Conservation (phyloP, 2,797 vertebrate species). For the Sebastolobus alascanus region DNA sequence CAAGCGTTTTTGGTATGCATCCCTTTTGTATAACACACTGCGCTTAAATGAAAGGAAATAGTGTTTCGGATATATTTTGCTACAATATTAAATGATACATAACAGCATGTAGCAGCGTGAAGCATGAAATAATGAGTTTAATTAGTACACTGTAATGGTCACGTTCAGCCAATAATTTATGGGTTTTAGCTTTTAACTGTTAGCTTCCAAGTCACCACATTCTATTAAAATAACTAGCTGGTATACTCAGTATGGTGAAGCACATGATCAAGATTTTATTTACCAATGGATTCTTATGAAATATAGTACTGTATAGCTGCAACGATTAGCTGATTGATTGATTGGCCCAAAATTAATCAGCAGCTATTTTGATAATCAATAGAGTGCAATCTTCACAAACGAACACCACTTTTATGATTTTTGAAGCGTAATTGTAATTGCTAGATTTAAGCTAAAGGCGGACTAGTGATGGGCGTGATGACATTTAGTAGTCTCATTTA, state of each 20-base stretch:
- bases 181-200: not conserved
- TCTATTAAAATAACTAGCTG: not conserved
- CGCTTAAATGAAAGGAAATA: slow-evolving; percentile 4
- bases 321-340: not conserved
- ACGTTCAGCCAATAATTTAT: not conserved
- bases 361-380: too few relatives aligned
- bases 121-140: not conserved
- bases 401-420: too few relatives aligned
- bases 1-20: not conserved
- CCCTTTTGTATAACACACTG: not conserved
- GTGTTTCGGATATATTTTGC: not conserved
- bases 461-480: too few relatives aligned
- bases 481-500: too few relatives aligned
- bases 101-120: not conserved
- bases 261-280: not conserved
- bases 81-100: not conserved
- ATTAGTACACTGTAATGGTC: not conserved
- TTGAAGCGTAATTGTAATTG: too few relatives aligned
- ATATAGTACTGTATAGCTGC: not conserved
- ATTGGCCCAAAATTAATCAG: not conserved
- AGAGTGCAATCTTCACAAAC: too few relatives aligned
- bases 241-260: not conserved
- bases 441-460: too few relatives aligned
- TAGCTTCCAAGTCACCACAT: not conserved
- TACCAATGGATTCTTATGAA: not conserved